phyloP scores from a whole-genome alignment of 2,888 invertebrate genomes.

The Slavum lentiscoides region DNA sequence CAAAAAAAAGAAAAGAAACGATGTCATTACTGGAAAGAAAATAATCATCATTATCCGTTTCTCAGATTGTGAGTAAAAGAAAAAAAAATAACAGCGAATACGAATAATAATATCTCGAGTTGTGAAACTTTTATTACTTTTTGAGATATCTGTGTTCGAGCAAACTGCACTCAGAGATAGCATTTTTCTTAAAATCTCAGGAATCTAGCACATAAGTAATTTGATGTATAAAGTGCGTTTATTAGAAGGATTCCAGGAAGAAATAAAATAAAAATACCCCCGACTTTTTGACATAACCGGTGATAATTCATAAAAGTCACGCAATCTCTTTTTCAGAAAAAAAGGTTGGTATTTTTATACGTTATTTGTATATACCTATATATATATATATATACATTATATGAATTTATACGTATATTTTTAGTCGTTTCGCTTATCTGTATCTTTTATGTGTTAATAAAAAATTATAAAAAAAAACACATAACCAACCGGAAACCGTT shows the following conservation, averaged over 20 bases:
- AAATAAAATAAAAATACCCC: background rate
- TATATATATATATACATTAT: background rate
- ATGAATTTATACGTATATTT: background rate
- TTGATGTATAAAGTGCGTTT: background rate
- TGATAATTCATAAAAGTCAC: constrained; percentile 43
- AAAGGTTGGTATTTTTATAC: constrained; percentile 18
- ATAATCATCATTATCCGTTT: background rate
- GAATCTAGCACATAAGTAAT: constrained; percentile 11
- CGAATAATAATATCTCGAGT: constrained; percentile 30
- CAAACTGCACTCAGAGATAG: background rate
- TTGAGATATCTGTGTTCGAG: background rate
- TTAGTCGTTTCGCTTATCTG: constrained; percentile 3
- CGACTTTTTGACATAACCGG: constrained; percentile 16
- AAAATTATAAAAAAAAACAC: constrained; percentile 16
- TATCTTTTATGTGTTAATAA: constrained; percentile 1
- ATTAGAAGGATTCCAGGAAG: background rate
- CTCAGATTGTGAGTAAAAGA: background rate
- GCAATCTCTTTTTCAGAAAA: constrained; percentile 6
- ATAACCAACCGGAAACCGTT: background rate
- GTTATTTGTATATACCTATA: constrained; percentile 19
- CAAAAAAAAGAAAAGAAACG: background rate
- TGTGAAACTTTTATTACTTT: constrained; percentile 36
- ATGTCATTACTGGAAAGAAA: background rate
- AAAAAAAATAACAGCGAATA: background rate
- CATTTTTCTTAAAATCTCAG: background rate